These are phyloP conservation scores for Pogonocherus hispidulus DNA, from an alignment of 2,888 invertebrate species.

Conservation along the genomic window DNA sequence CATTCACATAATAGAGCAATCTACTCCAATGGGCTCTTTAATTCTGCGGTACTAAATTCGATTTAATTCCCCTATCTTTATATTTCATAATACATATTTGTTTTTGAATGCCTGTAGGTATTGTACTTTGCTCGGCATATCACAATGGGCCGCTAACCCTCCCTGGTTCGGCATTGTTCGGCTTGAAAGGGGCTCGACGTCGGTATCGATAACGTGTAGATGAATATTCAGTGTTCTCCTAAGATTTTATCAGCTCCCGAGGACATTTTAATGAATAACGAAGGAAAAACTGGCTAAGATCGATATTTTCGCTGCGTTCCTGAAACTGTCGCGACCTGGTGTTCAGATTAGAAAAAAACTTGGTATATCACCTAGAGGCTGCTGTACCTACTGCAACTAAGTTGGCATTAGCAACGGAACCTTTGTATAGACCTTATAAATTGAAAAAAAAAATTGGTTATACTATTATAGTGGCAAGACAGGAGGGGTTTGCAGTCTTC, in stretches of 20 bases:
- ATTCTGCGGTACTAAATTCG: constrained; percentile 26
- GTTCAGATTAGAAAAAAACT: too few species aligned
- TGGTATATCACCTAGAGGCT: too few species aligned
- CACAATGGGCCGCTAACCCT: constrained; percentile 29
- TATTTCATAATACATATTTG: constrained; percentile 43
- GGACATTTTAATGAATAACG: constrained; percentile 31
- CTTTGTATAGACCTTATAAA: too few species aligned
- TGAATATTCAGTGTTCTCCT: constrained; percentile 42
- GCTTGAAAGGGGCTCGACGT: constrained; percentile 27
- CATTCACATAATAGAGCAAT: constrained; percentile 26
- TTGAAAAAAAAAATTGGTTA: too few species aligned
- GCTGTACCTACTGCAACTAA: too few species aligned
- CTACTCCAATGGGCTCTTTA: constrained; percentile 24
- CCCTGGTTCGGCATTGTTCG: constrained; percentile 10
- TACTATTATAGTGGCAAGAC: too few species aligned
- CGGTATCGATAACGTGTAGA: constrained; percentile 42
- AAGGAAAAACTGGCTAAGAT: constrained; percentile 17
- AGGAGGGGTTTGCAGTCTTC: too few species aligned
- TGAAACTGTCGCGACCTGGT: too few species aligned
- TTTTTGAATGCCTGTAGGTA: constrained; percentile 42
- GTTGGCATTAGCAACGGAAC: too few species aligned
- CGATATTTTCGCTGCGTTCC: constrained; percentile 1
- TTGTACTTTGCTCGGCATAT: constrained; percentile 38
- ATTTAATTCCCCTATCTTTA: constrained; percentile 36
- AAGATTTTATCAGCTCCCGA: constrained; percentile 29